Base-by-base conservation (phyloP, 2,888 invertebrate genomes). In the Cephus pulcher region DNA sequence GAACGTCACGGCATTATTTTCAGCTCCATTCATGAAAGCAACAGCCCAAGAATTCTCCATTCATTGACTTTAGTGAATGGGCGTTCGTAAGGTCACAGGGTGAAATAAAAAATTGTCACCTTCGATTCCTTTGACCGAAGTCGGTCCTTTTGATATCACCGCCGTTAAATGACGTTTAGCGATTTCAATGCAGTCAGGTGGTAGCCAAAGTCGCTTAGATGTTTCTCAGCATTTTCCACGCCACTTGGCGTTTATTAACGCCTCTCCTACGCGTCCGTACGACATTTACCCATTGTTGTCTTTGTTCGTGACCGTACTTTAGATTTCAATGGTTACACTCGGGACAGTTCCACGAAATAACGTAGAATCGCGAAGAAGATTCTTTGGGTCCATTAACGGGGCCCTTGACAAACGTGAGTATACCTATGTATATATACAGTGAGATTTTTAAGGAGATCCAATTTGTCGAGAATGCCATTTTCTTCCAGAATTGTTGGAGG, bases 141-240 rank as follows among this genome's bases (percentile, higher is more conserved):
- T 80, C 85, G 84, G 86, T 83, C 78, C 85, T 83, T 88, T 86
- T 86, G 88, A 89, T 87, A 86, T 81, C 82, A 78, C 76, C 73
- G 35, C 75, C 75, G 82, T 85, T 83, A 86, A 88, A 86, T 81
- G 85, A 82, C 83, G 84, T 86, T 87, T 87, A 87, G 86, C 82
- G 80, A 85, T 77, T 76, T 69, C 56, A 56, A 70, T 70, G 69
- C 35, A 12, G 70, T 37, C n/a, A 76, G 70, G 70, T 70, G 76
- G 11, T 56, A 56, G 56, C 56, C 23, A 56, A 56, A 56, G 56
- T 56, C 56, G 56, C 56, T 56, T 56, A 23, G 56, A 56, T 56
- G 56, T 56, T 56, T 56, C 56, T 56, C 9, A 56, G 23, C 56
- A 56, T 56, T 56, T 56, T 56, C 56, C 56, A 56, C 56, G 56